A percentile compares a stretch with the other conserved stretches of the same genome.
Conservation (phyloP, 1,140 invertebrate genomes). For the Drosophila pseudoobscura region DNA sequence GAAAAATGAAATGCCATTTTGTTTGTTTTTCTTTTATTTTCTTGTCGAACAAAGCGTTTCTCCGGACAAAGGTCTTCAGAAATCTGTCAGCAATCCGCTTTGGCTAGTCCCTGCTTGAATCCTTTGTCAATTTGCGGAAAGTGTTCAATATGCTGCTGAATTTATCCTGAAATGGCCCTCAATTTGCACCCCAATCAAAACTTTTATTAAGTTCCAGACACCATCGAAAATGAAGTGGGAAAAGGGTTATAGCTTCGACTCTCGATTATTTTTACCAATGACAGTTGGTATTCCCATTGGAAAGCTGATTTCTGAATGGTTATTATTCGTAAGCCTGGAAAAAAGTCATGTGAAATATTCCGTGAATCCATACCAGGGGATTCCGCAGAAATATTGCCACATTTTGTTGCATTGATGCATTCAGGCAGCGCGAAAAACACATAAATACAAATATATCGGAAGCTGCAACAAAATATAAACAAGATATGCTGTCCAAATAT, state of each 20-base stretch:
- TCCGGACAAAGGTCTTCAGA: slow-evolving; percentile 19
- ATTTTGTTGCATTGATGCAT: slow-evolving; percentile 36
- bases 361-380: slow-evolving; percentile 12
- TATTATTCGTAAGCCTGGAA: slow-evolving; percentile 5
- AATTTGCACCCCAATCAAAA: slow-evolving; percentile 49
- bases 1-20: slow-evolving; percentile 75
- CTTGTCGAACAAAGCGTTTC: slow-evolving; percentile 14
- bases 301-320: slow-evolving; percentile 35
- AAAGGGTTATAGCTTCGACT: slow-evolving; percentile 10
- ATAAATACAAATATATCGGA: slow-evolving; percentile 17
- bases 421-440: slow-evolving; percentile 23
- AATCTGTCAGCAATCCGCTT: slow-evolving; percentile 8
- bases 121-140: no score
- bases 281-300: slow-evolving; percentile 4
- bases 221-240: slow-evolving; percentile 10
- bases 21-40: slow-evolving; percentile 10
- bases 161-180: slow-evolving; percentile 15
- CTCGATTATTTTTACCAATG: no score
- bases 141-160: neutral
- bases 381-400: slow-evolving; percentile 13
- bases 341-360: slow-evolving; percentile 1
- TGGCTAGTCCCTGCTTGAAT: no score
- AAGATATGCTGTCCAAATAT: slow-evolving; percentile 45
- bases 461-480: slow-evolving; percentile 40
- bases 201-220: slow-evolving; percentile 20